These are phyloP conservation scores for Drosophila suzukii DNA, from an alignment of 1,140 invertebrate genomes.

Conservation along the genomic window DNA sequence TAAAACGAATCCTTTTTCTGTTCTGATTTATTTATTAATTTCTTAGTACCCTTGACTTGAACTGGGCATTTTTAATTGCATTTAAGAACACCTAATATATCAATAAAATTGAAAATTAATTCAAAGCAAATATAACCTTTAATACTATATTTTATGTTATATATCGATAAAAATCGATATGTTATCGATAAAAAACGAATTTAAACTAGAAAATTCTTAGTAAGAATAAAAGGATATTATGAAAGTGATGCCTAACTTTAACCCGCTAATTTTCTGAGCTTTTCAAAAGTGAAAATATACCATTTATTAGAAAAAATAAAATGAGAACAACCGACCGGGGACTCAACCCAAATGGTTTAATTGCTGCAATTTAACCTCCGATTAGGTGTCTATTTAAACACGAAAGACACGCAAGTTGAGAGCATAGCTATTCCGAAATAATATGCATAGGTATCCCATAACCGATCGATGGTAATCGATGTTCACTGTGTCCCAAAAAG, in stretches of 20 bases:
- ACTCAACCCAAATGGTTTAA: background rate
- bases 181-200: no score
- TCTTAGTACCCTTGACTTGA: background rate
- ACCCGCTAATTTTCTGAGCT: no score
- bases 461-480: background rate
- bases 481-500: slow-evolving; percentile 13
- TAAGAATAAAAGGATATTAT: no score
- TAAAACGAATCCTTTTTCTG: slow-evolving; percentile 1
- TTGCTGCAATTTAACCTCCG: background rate
- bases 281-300: no score
- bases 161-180: no score
- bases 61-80: no score
- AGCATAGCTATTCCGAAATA: background rate
- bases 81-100: no score
- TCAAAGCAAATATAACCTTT: no score
- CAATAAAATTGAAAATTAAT: no score
- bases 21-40: background rate
- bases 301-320: background rate
- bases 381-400: background rate
- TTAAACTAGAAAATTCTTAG: no score
- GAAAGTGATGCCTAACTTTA: no score
- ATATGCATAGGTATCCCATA: background rate
- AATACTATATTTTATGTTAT: no score
- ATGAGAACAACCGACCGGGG: background rate
- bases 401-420: background rate